A percentile compares a stretch with the other conserved stretches of the same genome.
Evolutionary conservation across 2,888 invertebrate genomes (phyloP).

Genomic region (Anthrax anthrax): DNA sequence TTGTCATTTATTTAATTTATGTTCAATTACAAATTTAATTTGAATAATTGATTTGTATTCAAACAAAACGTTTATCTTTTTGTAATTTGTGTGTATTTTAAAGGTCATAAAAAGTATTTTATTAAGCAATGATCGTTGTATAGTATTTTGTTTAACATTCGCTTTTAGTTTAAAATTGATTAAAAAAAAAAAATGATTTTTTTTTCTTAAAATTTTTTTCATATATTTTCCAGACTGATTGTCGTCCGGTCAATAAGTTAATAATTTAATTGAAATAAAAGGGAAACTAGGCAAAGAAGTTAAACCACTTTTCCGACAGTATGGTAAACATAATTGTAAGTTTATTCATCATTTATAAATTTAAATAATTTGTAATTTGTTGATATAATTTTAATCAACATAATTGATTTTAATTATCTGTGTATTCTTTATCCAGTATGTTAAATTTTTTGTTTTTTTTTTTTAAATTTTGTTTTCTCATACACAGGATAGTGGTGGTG

Average conservation of each 20-base stretch:
- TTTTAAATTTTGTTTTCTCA: not conserved
- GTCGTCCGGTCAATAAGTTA: not conserved
- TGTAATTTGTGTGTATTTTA: too few species aligned
- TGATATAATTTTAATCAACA: not conserved
- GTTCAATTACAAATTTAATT: too few species aligned
- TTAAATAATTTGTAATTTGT: not conserved
- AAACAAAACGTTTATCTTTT: too few species aligned
- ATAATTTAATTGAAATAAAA: not conserved
- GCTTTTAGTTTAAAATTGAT: too few species aligned
- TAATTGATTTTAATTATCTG: too few species aligned
- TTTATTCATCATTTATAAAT: slow-evolving; percentile 1
- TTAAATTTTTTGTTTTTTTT: too few species aligned
- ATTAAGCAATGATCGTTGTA: too few species aligned
- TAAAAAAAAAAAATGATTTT: not conserved
- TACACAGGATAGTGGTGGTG: slow-evolving; percentile 24
- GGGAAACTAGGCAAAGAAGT: not conserved
- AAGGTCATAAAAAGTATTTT: too few species aligned
- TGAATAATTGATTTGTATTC: too few species aligned
- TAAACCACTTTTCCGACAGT: slow-evolving; percentile 9
- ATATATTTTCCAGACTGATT: slow-evolving; percentile 8
- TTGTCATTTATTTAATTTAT: too few species aligned
- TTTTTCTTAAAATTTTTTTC: not conserved
- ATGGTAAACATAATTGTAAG: slow-evolving; percentile 28
- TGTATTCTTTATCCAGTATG: too few species aligned
- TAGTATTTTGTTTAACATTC: too few species aligned